These are phyloP conservation scores for Acanthochromis polyacanthus DNA, from an alignment of 2,113 vertebrate genomes.

Conservation along the genomic window DNA sequence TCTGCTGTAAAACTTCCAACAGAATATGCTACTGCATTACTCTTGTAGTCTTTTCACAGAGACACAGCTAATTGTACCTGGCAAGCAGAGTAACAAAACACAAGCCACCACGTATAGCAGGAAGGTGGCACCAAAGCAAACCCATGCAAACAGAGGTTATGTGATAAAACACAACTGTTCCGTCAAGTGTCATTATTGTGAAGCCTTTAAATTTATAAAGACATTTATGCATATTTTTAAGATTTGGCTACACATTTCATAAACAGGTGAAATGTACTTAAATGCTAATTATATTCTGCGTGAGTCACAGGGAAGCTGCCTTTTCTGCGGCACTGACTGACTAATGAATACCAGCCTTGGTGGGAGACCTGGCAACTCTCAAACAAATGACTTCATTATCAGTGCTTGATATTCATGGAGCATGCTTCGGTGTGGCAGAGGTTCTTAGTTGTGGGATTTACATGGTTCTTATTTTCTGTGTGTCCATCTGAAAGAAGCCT, in stretches of 20 bases:
- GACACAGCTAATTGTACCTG: conserved; percentile 33
- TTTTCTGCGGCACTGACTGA: conserved; percentile 74
- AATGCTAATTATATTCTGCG: conserved; percentile 79
- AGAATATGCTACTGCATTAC: conserved; percentile 20
- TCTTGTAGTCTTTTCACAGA: neutral
- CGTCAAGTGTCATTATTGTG: conserved; percentile 15
- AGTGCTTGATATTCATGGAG: conserved; percentile 82
- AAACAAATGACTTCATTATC: conserved; percentile 87
- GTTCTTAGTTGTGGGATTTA: conserved; percentile 73
- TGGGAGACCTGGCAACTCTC: conserved; percentile 82
- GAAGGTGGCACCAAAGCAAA: neutral
- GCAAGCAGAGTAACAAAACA: conserved; percentile 24
- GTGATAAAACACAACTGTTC: conserved; percentile 38
- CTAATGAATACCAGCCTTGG: conserved; percentile 85
- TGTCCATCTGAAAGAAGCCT: conserved; percentile 57
- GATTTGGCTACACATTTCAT: conserved; percentile 48
- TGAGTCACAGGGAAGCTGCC: conserved; percentile 70
- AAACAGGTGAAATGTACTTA: conserved; percentile 74
- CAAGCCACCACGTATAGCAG: neutral
- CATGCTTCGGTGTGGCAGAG: conserved; percentile 70
- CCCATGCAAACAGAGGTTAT: conserved; percentile 32
- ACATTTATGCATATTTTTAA: conserved; percentile 42
- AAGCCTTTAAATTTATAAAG: conserved; percentile 18
- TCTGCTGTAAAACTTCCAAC: neutral
- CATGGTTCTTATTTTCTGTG: conserved; percentile 60